Conservation (phyloP, 2,888 invertebrate species). For the Taenaris catops region DNA sequence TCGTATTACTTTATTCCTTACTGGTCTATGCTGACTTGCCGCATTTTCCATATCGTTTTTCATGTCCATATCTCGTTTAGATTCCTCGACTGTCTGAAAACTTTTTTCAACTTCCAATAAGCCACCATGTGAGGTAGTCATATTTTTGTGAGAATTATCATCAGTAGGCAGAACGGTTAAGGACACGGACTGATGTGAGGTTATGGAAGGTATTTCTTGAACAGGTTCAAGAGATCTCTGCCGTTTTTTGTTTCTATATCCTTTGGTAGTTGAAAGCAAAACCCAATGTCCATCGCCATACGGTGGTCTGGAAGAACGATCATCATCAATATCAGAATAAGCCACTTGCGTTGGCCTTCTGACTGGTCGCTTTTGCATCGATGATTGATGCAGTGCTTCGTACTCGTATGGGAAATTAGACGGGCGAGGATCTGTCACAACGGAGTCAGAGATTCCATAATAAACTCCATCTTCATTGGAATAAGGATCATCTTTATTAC, state of each 20-base stretch:
- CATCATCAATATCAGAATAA: conserved; percentile 59
- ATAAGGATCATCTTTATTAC: conserved; percentile 54
- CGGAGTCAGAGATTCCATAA: conserved; percentile 63
- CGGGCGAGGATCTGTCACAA: conserved; percentile 70
- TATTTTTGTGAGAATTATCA: conserved; percentile 80
- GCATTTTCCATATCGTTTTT: conserved; percentile 50
- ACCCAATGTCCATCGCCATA: conserved; percentile 89
- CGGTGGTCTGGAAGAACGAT: conserved; percentile 80
- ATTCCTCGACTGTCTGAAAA: conserved; percentile 84
- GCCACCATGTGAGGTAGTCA: conserved; percentile 86
- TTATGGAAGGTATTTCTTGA: conserved; percentile 45
- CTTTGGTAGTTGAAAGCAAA: conserved; percentile 87
- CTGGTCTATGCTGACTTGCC: conserved; percentile 45
- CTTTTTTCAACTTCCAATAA: conserved; percentile 86
- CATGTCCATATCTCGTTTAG: conserved; percentile 60
- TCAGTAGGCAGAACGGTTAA: conserved; percentile 86
- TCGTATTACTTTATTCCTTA: conserved; percentile 46
- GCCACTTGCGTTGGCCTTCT: conserved; percentile 69
- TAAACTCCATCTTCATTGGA: conserved; percentile 48
- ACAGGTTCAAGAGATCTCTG: conserved; percentile 56
- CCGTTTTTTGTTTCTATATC: conserved; percentile 81
- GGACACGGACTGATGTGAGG: conserved; percentile 78
- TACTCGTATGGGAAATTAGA: conserved; percentile 70
- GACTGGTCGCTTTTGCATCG: conserved; percentile 49
- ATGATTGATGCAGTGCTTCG: conserved; percentile 58